Base-by-base conservation (phyloP, 2,888 invertebrate species). In the Drosophila affinis region DNA sequence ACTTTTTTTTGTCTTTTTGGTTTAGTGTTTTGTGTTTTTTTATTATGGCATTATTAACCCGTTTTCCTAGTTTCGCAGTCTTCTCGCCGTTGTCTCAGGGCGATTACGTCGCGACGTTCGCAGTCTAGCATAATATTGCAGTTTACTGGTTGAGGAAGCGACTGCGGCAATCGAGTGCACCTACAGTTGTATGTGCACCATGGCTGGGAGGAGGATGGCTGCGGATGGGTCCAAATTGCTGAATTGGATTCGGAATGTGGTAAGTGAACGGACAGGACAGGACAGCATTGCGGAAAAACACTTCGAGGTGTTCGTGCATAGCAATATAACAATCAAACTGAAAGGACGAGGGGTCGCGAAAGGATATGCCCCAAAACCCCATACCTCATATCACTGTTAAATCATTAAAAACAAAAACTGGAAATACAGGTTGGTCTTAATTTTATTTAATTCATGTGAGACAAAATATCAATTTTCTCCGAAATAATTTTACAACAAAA, bases 21-120 rank as follows among this genome's bases (percentile, higher is more conserved):
- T 24, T 51, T 24, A 45, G 32, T 52, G 32, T 52, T 18, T 51
- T 48, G 6, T 45, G 32, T 55, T 59, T 68, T 60, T 59, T 64
- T 69, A 74, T 84, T 84, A 88, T 85, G 86, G 88, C 89, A 85
- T 88, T 88, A 85, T 85, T 87, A 89, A 85, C 85, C 89, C 86
- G 85, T 85, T 85, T 85, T 85, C 84, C 84, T 88, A 85, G 75
- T 88, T 83, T 74, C 63, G 63, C 62, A 65, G 58, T 80, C 48
- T 55, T 39, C 39, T 39, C 39, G 39, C 51, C 63, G 62, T 55
- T 62, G 64, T 65, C 76, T 67, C 68, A 73, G 62, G 46, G 72
- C 72, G 67, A 72, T 72, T 72, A 72, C 72, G 75, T 72, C 46
- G 74, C 54, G 58, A 18, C 58, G 48, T 7, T 55, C 62, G 52